Evolutionary conservation across 1,140 invertebrate genomes (phyloP), one percentile per base, ranked within the genome.

Genomic region (Cydia strobilella): DNA sequence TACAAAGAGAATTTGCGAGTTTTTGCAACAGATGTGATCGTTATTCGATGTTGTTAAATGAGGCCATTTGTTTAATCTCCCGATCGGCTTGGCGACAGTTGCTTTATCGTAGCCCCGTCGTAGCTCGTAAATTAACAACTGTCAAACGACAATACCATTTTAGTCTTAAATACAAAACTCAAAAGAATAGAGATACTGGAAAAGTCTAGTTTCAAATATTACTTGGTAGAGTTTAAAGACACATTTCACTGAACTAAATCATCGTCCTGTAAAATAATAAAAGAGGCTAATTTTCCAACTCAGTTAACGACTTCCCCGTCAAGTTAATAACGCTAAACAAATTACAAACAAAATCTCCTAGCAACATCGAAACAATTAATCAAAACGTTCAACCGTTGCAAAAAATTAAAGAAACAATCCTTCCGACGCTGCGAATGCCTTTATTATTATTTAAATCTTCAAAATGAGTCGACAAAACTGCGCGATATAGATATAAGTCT

Each of bases 371-470:
- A 85, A 91, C 89, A 85, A 93, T 93, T 91, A 91, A 92, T 93
- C 88, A 91, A 87, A 89, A 89, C 84, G 85, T 84, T 87, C 77
- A 66, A 75, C 79, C 83, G 79, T 76, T 79, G 71, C 74, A 87
- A 90, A 91, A 91, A 90, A 86, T 84, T 85, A 82, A 80, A 85
- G 76, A 77, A 85, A 86, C 80, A 90, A 90, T 87, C 86, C 84
- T 86, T 89, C 82, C 77, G 66, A 77, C 75, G 74, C 80, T 66
- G 76, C 74, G 78, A 77, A 79, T 79, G 80, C 79, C 81, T 85
- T 92, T 89, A 90, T 87, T 87, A 89, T 90, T 91, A 91, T 91
- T 92, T 88, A 90, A 92, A 91, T 93, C 88, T 88, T 85, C 79
- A 80, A 84, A 89, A 88, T 82, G 82, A 84, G 77, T 86, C 83